A percentile compares a stretch with the other conserved stretches of the same genome.
Evolutionary conservation across 2,113 vertebrate species (phyloP).

Genomic region (Thermophis baileyi): DNA sequence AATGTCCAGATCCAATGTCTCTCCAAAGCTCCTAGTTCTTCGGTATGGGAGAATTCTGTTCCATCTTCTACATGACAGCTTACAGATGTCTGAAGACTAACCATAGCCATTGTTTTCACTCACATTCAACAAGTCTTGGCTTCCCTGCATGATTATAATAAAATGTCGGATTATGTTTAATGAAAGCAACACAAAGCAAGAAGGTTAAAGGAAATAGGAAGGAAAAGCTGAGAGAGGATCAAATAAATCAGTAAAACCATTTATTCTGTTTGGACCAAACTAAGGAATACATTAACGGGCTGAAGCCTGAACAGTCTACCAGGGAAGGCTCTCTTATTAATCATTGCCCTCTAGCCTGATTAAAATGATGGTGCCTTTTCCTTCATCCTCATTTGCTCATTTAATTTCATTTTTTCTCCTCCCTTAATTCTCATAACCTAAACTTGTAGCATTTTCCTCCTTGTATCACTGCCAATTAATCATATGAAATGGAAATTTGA

Average conservation of each 20-base stretch:
- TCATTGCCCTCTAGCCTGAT: not conserved
- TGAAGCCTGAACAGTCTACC: not conserved
- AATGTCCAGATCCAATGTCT: not conserved
- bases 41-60: not conserved
- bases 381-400: not conserved
- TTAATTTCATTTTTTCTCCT: not conserved
- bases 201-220: not conserved
- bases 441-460: not conserved
- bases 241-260: not conserved
- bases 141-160: not conserved
- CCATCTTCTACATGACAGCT: not conserved
- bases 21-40: not conserved
- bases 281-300: not conserved
- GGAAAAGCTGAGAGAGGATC: not conserved
- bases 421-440: not conserved
- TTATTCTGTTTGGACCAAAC: not conserved
- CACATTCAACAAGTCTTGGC: not conserved
- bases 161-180: not conserved
- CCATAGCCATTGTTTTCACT: not conserved
- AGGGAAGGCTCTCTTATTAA: not conserved
- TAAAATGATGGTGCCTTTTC: not conserved
- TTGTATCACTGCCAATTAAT: not conserved
- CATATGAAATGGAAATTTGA: not conserved
- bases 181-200: conserved; percentile 1
- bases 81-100: not conserved